Percentiles rank a stretch among this genome's conserved stretches.
phyloP scores from a whole-genome alignment of 2,113 vertebrate genomes.

The Condylura cristata region DNA sequence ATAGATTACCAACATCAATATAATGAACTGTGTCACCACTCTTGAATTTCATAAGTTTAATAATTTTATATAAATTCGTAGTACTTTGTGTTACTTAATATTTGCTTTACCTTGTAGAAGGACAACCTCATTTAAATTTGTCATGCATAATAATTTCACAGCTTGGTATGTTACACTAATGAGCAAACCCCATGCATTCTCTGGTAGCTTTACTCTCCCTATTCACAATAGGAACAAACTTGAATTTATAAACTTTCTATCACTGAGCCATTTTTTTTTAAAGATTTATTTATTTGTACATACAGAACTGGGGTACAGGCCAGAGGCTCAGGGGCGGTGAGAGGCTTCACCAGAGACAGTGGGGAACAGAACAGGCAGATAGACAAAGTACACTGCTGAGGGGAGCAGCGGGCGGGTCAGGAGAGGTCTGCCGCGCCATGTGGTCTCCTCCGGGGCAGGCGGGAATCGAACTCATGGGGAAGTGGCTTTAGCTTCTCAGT shows the following conservation, averaged over 20 bases:
- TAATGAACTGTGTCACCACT: background rate
- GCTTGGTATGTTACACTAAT: background rate
- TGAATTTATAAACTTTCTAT: slow-evolving; percentile 5
- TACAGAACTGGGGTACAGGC: too few relatives aligned
- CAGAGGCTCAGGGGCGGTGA: too few relatives aligned
- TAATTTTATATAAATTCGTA: background rate
- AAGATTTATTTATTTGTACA: too few relatives aligned
- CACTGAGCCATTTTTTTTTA: background rate
- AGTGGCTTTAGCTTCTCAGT: too few relatives aligned
- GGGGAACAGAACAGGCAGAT: too few relatives aligned
- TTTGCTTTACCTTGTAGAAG: background rate
- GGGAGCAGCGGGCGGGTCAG: too few relatives aligned
- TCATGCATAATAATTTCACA: background rate
- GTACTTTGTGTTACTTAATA: background rate
- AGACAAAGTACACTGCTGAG: too few relatives aligned
- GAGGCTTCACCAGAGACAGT: too few relatives aligned
- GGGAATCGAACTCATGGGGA: too few relatives aligned
- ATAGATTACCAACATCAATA: background rate
- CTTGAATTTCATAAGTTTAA: background rate
- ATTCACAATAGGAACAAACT: background rate
- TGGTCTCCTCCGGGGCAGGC: too few relatives aligned
- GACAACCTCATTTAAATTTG: background rate
- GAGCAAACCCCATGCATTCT: background rate
- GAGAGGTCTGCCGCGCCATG: too few relatives aligned
- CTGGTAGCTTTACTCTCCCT: background rate